Evolutionary conservation across 1,140 invertebrate species (phyloP).

Genomic region (Nephila pilipes): DNA sequence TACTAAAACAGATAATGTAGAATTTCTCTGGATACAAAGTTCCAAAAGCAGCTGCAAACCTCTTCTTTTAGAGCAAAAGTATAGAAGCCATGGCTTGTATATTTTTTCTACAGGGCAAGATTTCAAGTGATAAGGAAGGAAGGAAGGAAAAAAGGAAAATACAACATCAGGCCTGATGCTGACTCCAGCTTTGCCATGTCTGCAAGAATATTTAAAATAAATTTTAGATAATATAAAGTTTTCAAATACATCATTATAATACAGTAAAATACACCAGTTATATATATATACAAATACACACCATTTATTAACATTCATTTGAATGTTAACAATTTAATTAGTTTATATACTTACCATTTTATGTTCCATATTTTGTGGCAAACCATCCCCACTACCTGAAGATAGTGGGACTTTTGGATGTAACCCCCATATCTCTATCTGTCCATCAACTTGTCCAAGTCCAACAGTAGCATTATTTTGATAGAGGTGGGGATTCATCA

Average conservation of each 20-base stretch:
- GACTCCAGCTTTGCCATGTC: slow-evolving; percentile 77
- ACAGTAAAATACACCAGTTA: no score
- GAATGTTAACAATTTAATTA: neutral
- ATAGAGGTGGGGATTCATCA: slow-evolving; percentile 73
- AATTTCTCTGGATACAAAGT: slow-evolving; percentile 69
- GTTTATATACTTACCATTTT: slow-evolving; percentile 69
- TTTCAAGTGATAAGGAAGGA: slow-evolving; percentile 71
- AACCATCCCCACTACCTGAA: slow-evolving; percentile 67
- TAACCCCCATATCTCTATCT: slow-evolving; percentile 74
- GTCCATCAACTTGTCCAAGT: slow-evolving; percentile 29
- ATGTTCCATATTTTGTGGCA: slow-evolving; percentile 67
- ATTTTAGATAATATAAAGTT: no score
- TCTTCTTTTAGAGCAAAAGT: slow-evolving; percentile 74
- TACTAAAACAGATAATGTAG: slow-evolving; percentile 74
- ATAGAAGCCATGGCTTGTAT: slow-evolving; percentile 61
- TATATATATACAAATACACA: no score
- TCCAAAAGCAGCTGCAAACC: slow-evolving; percentile 75
- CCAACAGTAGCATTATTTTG: slow-evolving; percentile 66
- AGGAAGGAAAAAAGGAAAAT: slow-evolving; percentile 55
- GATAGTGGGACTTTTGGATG: slow-evolving; percentile 65
- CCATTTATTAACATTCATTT: no score
- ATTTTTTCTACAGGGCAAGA: slow-evolving; percentile 72
- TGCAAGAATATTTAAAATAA: slow-evolving; percentile 22
- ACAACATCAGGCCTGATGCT: slow-evolving; percentile 71
- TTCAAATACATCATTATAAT: no score